Percentiles rank a stretch among this genome's conserved stretches.
Conservation (phyloP, 2,888 invertebrate species). For the Polydrusus cervinus region DNA sequence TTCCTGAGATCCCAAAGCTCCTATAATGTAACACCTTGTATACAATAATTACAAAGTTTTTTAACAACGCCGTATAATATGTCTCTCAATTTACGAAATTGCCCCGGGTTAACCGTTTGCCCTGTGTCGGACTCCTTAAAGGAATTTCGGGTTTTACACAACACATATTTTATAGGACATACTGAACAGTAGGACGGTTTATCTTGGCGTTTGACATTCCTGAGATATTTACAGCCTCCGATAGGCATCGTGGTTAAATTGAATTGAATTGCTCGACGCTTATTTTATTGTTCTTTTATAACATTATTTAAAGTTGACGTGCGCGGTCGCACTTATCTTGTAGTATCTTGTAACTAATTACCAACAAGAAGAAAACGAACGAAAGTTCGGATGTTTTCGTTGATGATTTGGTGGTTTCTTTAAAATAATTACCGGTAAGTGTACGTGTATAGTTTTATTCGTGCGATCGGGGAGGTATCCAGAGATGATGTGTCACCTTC, state of each 20-base stretch:
- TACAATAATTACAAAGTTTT: too few species aligned
- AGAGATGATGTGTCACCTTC: too few species aligned
- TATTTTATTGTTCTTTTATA: conserved; percentile 34
- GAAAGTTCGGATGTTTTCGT: background rate
- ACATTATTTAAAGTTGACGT: conserved; percentile 24
- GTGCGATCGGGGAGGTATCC: too few species aligned
- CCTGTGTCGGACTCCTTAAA: conserved; percentile 29
- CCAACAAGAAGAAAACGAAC: background rate
- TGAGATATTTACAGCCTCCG: conserved; percentile 54
- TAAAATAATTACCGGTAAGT: background rate
- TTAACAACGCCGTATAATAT: too few species aligned
- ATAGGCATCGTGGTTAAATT: conserved; percentile 54
- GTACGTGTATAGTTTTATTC: too few species aligned
- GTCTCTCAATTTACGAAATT: conserved; percentile 23
- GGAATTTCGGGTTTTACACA: conserved; percentile 52
- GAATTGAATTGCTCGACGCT: conserved; percentile 52
- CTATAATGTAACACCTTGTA: too few species aligned
- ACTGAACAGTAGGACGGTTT: conserved; percentile 53
- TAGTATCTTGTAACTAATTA: conserved; percentile 33
- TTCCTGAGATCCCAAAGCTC: too few species aligned
- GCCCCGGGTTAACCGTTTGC: conserved; percentile 19
- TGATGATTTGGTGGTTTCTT: background rate
- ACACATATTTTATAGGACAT: conserved; percentile 49
- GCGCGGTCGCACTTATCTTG: conserved; percentile 27
- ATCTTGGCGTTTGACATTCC: conserved; percentile 55